Base-by-base conservation (phyloP, 1,140 invertebrate species). In the Pseudomyrmex dendroicus region DNA sequence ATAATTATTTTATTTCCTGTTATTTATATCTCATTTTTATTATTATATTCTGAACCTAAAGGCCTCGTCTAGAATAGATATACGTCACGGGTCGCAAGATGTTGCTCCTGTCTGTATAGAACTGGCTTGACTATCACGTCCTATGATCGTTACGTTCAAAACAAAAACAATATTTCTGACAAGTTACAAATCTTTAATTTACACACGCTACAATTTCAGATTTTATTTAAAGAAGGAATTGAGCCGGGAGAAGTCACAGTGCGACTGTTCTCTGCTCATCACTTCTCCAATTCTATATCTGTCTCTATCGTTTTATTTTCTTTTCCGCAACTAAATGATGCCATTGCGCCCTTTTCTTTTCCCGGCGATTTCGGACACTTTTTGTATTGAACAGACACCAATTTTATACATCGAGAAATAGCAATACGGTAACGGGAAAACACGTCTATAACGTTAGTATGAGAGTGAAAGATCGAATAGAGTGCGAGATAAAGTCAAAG, bases 381-480 rank as follows among this genome's bases (percentile, higher is more conserved):
- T 67, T 85, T 82, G 62, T 66, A 86, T 86, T 86, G 86, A 80
- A 89, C 78, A 84, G 82, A 93, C 89, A 93, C 80, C 88, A 90
- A 92, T 80, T 35, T 35, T 80, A 80, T 91, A 94, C 92, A 94
- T 91, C 88, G 89, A 93, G 91, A 92, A 89, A 92, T 92, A 93
- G 89, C 89, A 90, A 93, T 88, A 92, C 89, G 89, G 92, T 86
- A 90, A 92, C 88, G 92, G 85, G 84, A 91, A 90, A n/a, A n/a
- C n/a, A 93, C 90, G 90, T 91, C 93, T 92, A 92, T 87, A 35
- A 86, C 86, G 88, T 68, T 59, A 88, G 90, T 86, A 84, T 89
- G 73, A 73, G 52, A 78, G 78, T 63, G 63, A 76, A 62, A 73
- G 35, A 25, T 56, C 54, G 56, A 73, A 77, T 76, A 76, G 52